These are phyloP conservation scores for Plagiodera versicolora DNA, from an alignment of 2,888 invertebrate species.

Conservation along the genomic window DNA sequence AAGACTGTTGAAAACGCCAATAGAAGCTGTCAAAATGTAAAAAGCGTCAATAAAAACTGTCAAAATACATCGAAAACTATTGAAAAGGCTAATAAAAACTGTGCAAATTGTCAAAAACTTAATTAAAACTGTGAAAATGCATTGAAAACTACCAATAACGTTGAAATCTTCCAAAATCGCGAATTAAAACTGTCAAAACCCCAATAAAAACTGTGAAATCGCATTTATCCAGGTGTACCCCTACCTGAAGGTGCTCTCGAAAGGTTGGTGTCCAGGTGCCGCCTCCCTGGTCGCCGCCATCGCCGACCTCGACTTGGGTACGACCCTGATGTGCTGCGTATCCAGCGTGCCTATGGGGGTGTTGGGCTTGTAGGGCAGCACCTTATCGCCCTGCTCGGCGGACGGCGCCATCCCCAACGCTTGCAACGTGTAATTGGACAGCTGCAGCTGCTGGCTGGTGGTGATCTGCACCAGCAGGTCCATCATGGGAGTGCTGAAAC, in stretches of 20 bases:
- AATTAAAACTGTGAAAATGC: no score
- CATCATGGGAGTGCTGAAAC: conserved; percentile 74
- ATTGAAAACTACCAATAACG: no score
- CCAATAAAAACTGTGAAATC: no score
- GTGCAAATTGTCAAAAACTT: no score
- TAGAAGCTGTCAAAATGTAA: no score
- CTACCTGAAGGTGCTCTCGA: conserved; percentile 60
- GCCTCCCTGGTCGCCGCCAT: conserved; percentile 33
- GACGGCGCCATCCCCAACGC: conserved; percentile 59
- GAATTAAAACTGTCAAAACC: no score
- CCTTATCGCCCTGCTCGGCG: conserved; percentile 57
- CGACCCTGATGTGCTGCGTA: conserved; percentile 54
- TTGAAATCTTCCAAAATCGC: no score
- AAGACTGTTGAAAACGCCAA: no score
- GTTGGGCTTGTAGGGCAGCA: conserved; percentile 71
- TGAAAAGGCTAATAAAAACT: no score
- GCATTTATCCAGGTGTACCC: no score
- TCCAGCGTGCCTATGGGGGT: conserved; percentile 69
- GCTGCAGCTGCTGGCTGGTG: conserved; percentile 67
- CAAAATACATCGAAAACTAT: no score
- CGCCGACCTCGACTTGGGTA: conserved; percentile 47
- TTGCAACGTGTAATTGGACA: conserved; percentile 67
- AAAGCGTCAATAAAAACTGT: no score
- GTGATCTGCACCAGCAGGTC: conserved; percentile 74
- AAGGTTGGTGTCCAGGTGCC: conserved; percentile 58